Evolutionary conservation across 1,140 invertebrate genomes (phyloP).

Genomic region (Drosophila sucinea): DNA sequence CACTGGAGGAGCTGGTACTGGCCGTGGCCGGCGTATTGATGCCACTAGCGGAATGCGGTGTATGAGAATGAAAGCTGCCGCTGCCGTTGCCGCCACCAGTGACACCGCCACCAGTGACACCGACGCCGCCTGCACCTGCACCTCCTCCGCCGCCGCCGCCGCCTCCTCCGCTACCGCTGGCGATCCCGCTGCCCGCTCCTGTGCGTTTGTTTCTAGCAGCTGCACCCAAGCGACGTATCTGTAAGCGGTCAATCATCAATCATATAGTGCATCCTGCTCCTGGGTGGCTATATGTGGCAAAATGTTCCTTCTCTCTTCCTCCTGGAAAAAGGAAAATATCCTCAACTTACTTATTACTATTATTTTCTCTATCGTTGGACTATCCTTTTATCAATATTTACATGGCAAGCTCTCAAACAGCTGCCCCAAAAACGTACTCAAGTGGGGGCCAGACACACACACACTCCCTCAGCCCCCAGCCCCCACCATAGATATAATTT

Average conservation of each 20-base stretch:
- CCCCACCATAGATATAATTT: constrained; percentile 12
- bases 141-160: not conserved
- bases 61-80: constrained; percentile 43
- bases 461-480: not conserved
- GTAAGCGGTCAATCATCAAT: constrained; percentile 79
- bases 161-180: constrained; percentile 17
- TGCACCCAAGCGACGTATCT: constrained; percentile 80
- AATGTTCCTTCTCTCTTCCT: no score
- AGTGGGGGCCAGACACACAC: not conserved
- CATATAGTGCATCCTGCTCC: constrained; percentile 66
- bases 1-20: constrained; percentile 76
- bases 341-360: not conserved
- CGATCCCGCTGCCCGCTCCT: constrained; percentile 35
- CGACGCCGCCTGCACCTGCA: constrained; percentile 9
- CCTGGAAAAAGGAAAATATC: not conserved
- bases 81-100: constrained; percentile 18
- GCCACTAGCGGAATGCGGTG: constrained; percentile 52
- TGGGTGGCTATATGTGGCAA: not conserved
- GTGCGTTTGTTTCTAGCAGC: constrained; percentile 74
- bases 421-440: constrained; percentile 33
- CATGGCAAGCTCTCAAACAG: constrained; percentile 47
- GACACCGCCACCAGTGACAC: not conserved
- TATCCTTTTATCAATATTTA: constrained; percentile 53
- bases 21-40: constrained; percentile 70
- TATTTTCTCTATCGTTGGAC: no score